These are phyloP conservation scores for Leptopilina boulardi DNA, from an alignment of 1,140 invertebrate genomes.

Conservation along the genomic window DNA sequence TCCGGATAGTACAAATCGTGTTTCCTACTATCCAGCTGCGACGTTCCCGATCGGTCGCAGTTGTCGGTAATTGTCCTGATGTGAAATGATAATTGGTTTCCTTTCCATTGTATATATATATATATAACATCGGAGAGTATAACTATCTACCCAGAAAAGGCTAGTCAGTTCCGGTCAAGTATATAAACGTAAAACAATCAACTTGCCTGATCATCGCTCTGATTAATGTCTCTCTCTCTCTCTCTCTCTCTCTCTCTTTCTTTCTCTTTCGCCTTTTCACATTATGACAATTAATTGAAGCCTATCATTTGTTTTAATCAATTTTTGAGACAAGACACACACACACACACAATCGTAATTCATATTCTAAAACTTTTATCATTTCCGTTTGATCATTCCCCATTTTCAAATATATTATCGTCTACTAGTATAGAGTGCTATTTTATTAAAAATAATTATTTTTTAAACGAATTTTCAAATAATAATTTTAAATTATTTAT, in stretches of 20 bases:
- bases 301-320: conserved; percentile 1
- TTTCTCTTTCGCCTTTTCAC: background rate
- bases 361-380: background rate
- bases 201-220: conserved; percentile 2
- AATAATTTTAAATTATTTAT: too few relatives aligned
- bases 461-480: too few relatives aligned
- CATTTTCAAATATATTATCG: too few relatives aligned
- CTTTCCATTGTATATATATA: conserved; percentile 48
- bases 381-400: background rate
- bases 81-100: conserved; percentile 53
- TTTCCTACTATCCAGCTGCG: conserved; percentile 7
- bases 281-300: background rate
- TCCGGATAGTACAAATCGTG: conserved; percentile 25
- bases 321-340: background rate
- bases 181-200: background rate
- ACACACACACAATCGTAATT: background rate
- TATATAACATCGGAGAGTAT: conserved; percentile 44
- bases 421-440: too few relatives aligned
- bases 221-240: background rate
- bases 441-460: too few relatives aligned
- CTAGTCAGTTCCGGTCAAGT: conserved; percentile 52
- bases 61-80: conserved; percentile 41
- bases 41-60: conserved; percentile 35
- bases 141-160: conserved; percentile 51
- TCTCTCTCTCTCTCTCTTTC: background rate